Percentiles rank a stretch among this genome's conserved stretches.
Conservation (phyloP, 2,113 vertebrate genomes). For the Vidua chalybeata region DNA sequence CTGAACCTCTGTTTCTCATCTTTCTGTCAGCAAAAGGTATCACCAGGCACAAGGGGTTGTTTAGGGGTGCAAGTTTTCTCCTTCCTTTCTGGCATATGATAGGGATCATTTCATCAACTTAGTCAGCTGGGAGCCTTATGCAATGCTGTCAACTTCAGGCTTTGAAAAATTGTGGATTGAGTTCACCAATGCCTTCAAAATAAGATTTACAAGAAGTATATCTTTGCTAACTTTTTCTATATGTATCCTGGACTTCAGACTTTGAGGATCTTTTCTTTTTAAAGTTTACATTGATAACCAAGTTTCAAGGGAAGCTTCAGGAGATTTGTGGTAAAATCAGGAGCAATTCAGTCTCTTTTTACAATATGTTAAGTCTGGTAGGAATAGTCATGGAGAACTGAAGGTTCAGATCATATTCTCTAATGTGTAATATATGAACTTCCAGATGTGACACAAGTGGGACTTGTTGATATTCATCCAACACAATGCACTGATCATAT, state of each 20-base stretch:
- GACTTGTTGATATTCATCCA: neutral
- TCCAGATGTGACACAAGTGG: constrained; percentile 12
- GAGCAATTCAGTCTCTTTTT: neutral
- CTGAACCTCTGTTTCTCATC: neutral
- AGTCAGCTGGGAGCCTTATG: neutral
- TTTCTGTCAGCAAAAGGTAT: neutral
- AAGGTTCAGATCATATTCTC: neutral
- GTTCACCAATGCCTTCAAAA: neutral
- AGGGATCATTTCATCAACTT: neutral
- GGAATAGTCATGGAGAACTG: neutral
- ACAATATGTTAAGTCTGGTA: neutral
- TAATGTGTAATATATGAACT: neutral
- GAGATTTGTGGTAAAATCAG: neutral
- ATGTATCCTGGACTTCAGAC: neutral
- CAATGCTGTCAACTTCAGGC: neutral
- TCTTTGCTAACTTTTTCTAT: neutral
- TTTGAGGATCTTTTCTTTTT: neutral
- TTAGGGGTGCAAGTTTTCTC: neutral
- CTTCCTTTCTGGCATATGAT: neutral
- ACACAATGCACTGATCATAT: neutral
- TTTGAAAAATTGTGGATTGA: neutral
- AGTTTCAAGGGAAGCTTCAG: neutral
- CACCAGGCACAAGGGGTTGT: neutral
- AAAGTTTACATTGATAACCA: neutral
- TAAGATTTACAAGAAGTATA: neutral